Conservation (phyloP, 2,113 vertebrate genomes). For the Choloepus hoffmanni region DNA sequence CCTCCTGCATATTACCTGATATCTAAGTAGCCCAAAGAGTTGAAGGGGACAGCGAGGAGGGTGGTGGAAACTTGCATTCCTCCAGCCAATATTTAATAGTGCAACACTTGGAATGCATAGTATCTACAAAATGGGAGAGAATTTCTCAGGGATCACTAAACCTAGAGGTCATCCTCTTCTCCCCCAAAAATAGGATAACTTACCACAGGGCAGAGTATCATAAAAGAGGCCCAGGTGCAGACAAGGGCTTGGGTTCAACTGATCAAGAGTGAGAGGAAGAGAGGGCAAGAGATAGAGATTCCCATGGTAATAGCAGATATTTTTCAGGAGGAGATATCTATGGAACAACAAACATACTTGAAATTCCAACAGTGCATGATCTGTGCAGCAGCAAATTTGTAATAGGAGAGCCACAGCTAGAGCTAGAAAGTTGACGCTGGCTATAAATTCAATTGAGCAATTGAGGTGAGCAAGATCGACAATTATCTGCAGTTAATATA, state of each 20-base stretch:
- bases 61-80: neutral
- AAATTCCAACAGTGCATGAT: neutral
- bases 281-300: neutral
- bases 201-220: neutral
- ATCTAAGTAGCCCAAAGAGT: neutral
- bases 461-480: neutral
- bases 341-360: neutral
- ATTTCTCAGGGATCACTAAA: neutral
- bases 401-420: neutral
- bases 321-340: neutral
- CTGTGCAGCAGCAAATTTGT: neutral
- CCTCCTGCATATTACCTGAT: neutral
- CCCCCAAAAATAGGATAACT: constrained; percentile 13
- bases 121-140: neutral
- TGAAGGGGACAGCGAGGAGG: neutral
- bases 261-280: neutral
- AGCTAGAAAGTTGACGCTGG: neutral
- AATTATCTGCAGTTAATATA: neutral
- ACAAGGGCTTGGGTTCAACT: neutral
- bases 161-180: neutral
- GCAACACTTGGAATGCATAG: neutral
- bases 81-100: neutral
- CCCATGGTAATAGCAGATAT: neutral
- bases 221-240: neutral
- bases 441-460: neutral